These are phyloP conservation scores for Salminus brasiliensis DNA, from an alignment of 2,113 vertebrate species.

Conservation along the genomic window DNA sequence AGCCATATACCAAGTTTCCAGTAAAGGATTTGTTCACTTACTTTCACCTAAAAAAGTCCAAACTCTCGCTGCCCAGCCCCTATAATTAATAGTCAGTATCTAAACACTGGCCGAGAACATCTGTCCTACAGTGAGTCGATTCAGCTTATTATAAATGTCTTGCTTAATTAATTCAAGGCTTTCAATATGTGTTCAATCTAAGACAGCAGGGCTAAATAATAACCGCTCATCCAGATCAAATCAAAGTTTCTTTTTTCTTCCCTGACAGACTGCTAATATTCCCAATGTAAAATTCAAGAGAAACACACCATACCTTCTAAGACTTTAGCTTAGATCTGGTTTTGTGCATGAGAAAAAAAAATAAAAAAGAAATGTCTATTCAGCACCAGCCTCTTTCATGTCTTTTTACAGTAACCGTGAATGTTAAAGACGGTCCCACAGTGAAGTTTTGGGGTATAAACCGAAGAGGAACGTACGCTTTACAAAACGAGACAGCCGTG, in stretches of 20 bases:
- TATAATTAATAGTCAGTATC: background rate
- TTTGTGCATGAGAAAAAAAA: background rate
- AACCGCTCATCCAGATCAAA: background rate
- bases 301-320: background rate
- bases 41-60: too few species aligned
- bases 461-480: background rate
- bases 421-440: too few species aligned
- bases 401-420: background rate
- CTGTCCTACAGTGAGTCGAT: background rate
- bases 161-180: too few species aligned
- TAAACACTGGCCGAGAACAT: background rate
- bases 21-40: too few species aligned
- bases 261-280: background rate
- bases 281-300: background rate
- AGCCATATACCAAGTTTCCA: too few species aligned
- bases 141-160: background rate
- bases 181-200: too few species aligned
- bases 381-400: slow-evolving; percentile 29
- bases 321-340: slow-evolving; percentile 29
- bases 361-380: background rate
- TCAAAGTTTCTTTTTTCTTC: background rate
- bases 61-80: background rate
- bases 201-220: background rate
- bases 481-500: background rate
- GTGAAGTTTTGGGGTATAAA: background rate